phyloP scores from a whole-genome alignment of 2,797 vertebrate genomes.

The Leptodactylus fallax region DNA sequence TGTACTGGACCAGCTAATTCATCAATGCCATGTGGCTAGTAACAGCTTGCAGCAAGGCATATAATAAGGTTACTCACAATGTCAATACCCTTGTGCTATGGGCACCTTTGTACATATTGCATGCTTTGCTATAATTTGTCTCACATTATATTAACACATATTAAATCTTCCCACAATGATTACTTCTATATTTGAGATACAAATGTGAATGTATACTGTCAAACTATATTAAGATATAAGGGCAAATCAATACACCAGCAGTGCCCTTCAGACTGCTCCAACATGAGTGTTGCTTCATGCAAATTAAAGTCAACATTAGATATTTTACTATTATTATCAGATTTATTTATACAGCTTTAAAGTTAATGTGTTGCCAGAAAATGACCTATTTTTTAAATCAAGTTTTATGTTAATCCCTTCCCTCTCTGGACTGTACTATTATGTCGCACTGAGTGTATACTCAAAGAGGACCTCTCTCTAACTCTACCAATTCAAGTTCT shows the following conservation, averaged over 20 bases:
- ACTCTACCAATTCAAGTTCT: too few relatives aligned
- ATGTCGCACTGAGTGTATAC: too few relatives aligned
- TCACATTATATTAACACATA: neutral
- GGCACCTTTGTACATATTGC: neutral
- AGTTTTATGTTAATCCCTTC: too few relatives aligned
- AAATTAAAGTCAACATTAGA: neutral
- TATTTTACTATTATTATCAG: neutral
- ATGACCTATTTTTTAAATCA: too few relatives aligned
- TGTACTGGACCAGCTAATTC: constrained; percentile 18
- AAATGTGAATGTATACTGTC: neutral
- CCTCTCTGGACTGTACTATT: too few relatives aligned
- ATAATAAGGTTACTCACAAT: constrained; percentile 36
- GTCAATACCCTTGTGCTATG: constrained; percentile 17
- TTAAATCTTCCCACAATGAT: neutral
- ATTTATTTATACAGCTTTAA: neutral
- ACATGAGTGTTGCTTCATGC: neutral
- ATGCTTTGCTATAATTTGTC: neutral
- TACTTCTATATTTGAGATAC: neutral
- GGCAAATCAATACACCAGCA: neutral
- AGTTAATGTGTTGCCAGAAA: too few relatives aligned
- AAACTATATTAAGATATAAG: too few relatives aligned
- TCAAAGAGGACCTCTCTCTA: too few relatives aligned
- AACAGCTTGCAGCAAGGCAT: neutral
- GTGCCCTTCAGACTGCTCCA: neutral
- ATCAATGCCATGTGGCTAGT: constrained; percentile 33